These are phyloP conservation scores for Drosophila mayri DNA, from an alignment of 1,140 invertebrate species.

Conservation along the genomic window DNA sequence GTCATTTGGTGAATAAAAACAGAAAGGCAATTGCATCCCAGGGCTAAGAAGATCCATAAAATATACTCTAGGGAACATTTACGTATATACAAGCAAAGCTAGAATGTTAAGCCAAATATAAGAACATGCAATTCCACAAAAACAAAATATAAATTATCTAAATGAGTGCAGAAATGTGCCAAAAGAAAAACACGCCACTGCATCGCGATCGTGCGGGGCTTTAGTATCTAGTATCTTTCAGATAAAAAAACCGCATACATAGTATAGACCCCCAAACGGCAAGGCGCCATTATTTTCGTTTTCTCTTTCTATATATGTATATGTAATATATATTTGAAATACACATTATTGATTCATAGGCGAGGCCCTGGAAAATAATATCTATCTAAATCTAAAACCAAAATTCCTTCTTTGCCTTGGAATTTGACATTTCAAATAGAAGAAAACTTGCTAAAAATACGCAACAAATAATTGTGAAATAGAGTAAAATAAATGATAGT, in stretches of 20 bases:
- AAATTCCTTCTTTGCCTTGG: conserved; percentile 48
- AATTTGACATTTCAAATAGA: conserved; percentile 61
- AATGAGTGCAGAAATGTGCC: conserved; percentile 32
- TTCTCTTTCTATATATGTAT: conserved; percentile 43
- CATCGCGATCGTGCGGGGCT: conserved; percentile 12
- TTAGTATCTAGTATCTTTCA: conserved; percentile 41
- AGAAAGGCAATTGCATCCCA: conserved; percentile 47
- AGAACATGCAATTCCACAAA: conserved; percentile 39
- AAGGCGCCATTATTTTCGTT: conserved; percentile 59
- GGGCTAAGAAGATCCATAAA: conserved; percentile 23
- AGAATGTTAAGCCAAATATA: conserved; percentile 18
- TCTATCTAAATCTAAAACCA: conserved; percentile 11
- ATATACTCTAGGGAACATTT: conserved; percentile 27
- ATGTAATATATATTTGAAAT: conserved; percentile 3
- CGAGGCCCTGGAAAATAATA: conserved; percentile 16
- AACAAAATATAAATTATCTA: conserved; percentile 58
- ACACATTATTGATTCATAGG: conserved; percentile 10
- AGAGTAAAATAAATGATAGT: conserved; percentile 29
- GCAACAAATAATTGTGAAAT: conserved; percentile 1
- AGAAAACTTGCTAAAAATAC: conserved; percentile 62
- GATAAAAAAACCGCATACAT: conserved; percentile 57
- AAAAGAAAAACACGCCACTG: conserved; percentile 62
- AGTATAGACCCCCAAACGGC: conserved; percentile 30
- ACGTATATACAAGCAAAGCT: background rate
- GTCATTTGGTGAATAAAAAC: conserved; percentile 45